A percentile compares a stretch with the other conserved stretches of the same genome.
These are phyloP conservation scores for Thripadectes ignobilis DNA, from an alignment of 2,797 vertebrate species.

Conservation along the genomic window DNA sequence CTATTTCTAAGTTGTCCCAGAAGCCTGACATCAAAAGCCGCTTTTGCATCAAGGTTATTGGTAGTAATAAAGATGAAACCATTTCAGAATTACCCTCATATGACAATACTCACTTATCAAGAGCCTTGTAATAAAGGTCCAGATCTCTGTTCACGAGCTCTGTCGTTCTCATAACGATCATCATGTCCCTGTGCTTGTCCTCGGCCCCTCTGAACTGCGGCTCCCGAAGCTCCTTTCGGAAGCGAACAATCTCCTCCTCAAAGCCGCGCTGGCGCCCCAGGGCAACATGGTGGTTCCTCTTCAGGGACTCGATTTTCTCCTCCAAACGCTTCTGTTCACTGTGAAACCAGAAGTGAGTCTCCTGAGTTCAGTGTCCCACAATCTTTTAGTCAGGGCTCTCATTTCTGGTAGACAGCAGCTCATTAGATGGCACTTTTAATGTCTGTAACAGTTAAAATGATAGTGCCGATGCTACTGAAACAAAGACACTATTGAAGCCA, in stretches of 20 bases:
- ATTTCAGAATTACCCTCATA: neutral
- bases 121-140: constrained; percentile 95
- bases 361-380: neutral
- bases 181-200: constrained; percentile 89
- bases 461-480: neutral
- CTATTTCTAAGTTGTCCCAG: neutral
- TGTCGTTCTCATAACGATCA: constrained; percentile 95
- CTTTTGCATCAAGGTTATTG: neutral
- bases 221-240: constrained; percentile 90
- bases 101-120: constrained; percentile 90
- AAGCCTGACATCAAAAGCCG: neutral
- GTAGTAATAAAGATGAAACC: neutral
- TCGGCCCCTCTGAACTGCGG: constrained; percentile 91
- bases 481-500: neutral
- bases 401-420: neutral
- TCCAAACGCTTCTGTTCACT: constrained; percentile 87
- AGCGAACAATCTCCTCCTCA: constrained; percentile 91
- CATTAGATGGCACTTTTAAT: neutral
- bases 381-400: neutral
- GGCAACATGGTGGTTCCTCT: constrained; percentile 88
- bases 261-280: constrained; percentile 92
- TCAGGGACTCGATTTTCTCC: constrained; percentile 86
- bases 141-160: constrained; percentile 95
- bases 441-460: neutral
- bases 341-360: neutral